Conservation (phyloP, 2,888 invertebrate genomes). For the Drosophila paramelanica region DNA sequence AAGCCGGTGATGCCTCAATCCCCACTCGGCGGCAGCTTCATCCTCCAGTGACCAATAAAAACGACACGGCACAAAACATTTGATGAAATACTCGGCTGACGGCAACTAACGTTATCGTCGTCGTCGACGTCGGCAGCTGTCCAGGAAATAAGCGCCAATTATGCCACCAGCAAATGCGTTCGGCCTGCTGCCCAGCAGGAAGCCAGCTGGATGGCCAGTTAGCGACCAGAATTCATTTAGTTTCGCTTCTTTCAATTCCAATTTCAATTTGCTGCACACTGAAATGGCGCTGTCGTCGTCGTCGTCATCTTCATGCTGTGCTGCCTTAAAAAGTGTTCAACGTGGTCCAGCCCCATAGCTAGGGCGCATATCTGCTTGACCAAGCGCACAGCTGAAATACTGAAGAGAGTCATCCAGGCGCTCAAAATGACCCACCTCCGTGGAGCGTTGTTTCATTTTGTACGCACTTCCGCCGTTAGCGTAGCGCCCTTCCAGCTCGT, state of each 20-base stretch:
- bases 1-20: slow-evolving; percentile 7
- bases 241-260: slow-evolving; percentile 77
- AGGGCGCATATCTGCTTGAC: slow-evolving; percentile 72
- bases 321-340: slow-evolving; percentile 47
- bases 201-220: slow-evolving; percentile 76
- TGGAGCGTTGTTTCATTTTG: slow-evolving; percentile 72
- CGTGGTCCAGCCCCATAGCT: slow-evolving; percentile 2
- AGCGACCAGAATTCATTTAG: slow-evolving; percentile 74
- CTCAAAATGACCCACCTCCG: slow-evolving; percentile 30
- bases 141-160: slow-evolving; percentile 83
- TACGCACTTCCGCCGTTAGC: slow-evolving; percentile 78
- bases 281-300: slow-evolving; percentile 57
- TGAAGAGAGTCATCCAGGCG: slow-evolving; percentile 35
- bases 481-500: slow-evolving; percentile 55
- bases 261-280: slow-evolving; percentile 79
- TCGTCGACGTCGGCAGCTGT: slow-evolving; percentile 67
- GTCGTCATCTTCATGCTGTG: slow-evolving; percentile 55
- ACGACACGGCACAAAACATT: slow-evolving; percentile 64
- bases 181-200: slow-evolving; percentile 65
- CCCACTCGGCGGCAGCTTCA: slow-evolving; percentile 29
- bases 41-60: slow-evolving; percentile 78
- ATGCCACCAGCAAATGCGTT: slow-evolving; percentile 81
- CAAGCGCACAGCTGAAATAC: slow-evolving; percentile 65
- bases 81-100: slow-evolving; percentile 64
- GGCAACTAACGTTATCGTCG: slow-evolving; percentile 6